phyloP scores from a whole-genome alignment of 1,140 invertebrate species.

The Galleria mellonella region DNA sequence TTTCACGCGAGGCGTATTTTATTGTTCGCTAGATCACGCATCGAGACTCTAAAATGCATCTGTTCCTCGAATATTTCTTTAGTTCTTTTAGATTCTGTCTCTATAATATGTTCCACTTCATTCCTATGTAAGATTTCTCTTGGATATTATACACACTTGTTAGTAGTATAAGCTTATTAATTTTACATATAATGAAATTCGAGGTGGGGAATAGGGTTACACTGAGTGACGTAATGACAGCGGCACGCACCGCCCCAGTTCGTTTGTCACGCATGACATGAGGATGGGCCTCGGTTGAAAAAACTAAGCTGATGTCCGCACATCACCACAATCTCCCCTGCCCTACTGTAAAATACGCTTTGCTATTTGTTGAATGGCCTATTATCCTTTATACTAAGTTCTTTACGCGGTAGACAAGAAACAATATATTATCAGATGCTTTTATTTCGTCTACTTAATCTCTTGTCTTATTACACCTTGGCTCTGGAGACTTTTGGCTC shows the following conservation, averaged over 20 bases:
- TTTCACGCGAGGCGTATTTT: slow-evolving; percentile 3
- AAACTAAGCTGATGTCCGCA: not conserved
- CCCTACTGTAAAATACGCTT: too few species aligned
- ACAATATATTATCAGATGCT: too few species aligned
- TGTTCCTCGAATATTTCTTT: slow-evolving; percentile 20
- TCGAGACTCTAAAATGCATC: slow-evolving; percentile 34
- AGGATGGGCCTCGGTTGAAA: not conserved
- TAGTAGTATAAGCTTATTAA: not conserved
- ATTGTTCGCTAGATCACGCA: slow-evolving; percentile 32
- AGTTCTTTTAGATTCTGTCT: slow-evolving; percentile 9
- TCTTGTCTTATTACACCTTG: too few species aligned
- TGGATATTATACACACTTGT: not conserved
- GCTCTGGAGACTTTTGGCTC: too few species aligned
- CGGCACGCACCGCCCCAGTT: not conserved
- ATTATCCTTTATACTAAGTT: too few species aligned
- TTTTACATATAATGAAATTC: not conserved
- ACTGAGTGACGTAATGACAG: slow-evolving; percentile 2
- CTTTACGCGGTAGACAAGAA: too few species aligned
- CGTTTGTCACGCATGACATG: slow-evolving; percentile 1
- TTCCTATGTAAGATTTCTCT: not conserved
- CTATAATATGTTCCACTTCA: not conserved
- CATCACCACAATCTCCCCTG: not conserved
- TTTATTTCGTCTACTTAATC: too few species aligned
- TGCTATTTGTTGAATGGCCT: too few species aligned
- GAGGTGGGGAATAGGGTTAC: not conserved